These are phyloP conservation scores for Gavialis gangeticus DNA, from an alignment of 2,113 vertebrate genomes.

Conservation along the genomic window DNA sequence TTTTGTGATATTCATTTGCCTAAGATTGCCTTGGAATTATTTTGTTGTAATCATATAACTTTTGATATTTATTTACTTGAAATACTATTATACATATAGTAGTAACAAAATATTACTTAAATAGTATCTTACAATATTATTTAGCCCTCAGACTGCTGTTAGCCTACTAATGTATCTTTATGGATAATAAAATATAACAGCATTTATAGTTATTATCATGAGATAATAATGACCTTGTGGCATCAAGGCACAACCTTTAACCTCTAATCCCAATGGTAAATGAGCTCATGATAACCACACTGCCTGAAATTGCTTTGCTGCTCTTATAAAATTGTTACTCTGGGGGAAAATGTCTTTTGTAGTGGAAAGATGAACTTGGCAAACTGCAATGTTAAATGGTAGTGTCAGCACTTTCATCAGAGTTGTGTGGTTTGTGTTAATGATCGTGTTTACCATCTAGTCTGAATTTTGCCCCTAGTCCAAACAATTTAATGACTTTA, in stretches of 20 bases:
- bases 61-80: not conserved
- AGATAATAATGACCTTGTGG: constrained; percentile 21
- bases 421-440: constrained; percentile 47
- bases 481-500: constrained; percentile 44
- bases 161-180: not conserved
- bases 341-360: constrained; percentile 29
- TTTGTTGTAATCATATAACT: not conserved
- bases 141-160: not conserved
- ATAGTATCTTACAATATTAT: not conserved
- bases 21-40: not conserved
- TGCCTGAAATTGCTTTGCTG: constrained; percentile 12
- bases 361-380: constrained; percentile 58
- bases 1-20: not conserved
- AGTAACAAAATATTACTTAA: not conserved
- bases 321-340: constrained; percentile 17
- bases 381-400: constrained; percentile 66
- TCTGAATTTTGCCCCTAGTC: constrained; percentile 58
- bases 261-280: constrained; percentile 39
- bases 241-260: constrained; percentile 35
- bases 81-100: not conserved
- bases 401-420: constrained; percentile 60
- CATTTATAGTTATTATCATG: not conserved
- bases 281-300: constrained; percentile 1
- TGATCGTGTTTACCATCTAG: constrained; percentile 57
- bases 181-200: not conserved